These are phyloP conservation scores for Patiria pectinifera DNA, from an alignment of 53 echinoderm and acorn worm genomes.

Conservation along the genomic window DNA sequence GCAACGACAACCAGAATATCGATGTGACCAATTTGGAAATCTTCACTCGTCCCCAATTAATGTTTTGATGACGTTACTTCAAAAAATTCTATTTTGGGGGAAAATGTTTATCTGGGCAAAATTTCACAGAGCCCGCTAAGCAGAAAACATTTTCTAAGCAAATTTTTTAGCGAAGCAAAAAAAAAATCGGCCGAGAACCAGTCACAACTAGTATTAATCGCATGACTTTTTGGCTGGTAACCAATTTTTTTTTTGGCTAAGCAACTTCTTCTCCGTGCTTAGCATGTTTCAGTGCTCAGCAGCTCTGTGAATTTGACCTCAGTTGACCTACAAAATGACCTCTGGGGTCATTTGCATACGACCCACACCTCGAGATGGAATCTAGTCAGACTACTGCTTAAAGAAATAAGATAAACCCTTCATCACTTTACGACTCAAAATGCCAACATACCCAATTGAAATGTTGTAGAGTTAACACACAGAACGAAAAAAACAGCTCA, in stretches of 20 bases:
- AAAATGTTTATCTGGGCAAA: background rate
- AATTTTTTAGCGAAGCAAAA: too few species aligned
- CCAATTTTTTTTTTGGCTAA: too few species aligned
- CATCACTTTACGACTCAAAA: background rate
- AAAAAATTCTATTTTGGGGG: background rate
- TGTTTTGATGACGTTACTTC: background rate
- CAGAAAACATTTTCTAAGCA: too few species aligned
- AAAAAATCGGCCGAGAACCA: too few species aligned
- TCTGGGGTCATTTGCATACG: background rate
- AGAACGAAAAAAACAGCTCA: background rate
- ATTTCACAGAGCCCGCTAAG: too few species aligned
- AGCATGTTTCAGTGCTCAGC: too few species aligned
- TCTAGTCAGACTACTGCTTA: background rate
- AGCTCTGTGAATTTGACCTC: background rate
- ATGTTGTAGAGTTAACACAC: background rate
- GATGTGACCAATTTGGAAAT: background rate
- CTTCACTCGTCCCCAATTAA: background rate
- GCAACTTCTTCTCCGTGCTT: too few species aligned
- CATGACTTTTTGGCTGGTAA: too few species aligned
- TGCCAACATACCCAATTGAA: background rate
- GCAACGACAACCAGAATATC: slow-evolving; percentile 9
- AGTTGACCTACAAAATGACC: slow-evolving; percentile 8
- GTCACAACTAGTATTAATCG: too few species aligned
- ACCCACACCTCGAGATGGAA: background rate
- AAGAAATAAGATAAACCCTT: background rate